Evolutionary conservation across 2,113 vertebrate genomes (phyloP).

Genomic region (Sphyrna mokarran): DNA sequence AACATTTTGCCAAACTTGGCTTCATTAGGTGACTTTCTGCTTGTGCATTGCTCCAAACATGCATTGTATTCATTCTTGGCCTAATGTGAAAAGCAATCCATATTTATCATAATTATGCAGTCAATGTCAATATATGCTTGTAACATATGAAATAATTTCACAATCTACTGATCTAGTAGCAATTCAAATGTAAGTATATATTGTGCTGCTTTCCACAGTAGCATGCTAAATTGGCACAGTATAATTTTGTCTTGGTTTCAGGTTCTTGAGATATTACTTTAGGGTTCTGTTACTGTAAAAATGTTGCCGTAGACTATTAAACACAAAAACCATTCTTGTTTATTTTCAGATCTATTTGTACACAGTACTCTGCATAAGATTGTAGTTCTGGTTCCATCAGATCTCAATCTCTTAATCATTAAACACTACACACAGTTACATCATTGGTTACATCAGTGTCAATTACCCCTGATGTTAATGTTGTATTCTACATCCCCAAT

Average conservation of each 20-base stretch:
- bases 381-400: too few species aligned
- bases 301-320: too few species aligned
- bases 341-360: too few species aligned
- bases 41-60: not conserved
- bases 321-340: too few species aligned
- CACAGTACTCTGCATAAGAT: too few species aligned
- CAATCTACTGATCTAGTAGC: not conserved
- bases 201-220: not conserved
- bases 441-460: too few species aligned
- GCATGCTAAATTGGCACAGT: not conserved
- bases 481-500: too few species aligned
- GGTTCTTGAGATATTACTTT: too few species aligned
- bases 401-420: too few species aligned
- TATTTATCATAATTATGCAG: not conserved
- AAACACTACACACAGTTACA: too few species aligned
- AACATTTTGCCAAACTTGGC: slow-evolving; percentile 41
- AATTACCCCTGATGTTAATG: too few species aligned
- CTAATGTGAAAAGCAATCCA: not conserved
- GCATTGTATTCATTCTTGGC: not conserved
- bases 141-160: not conserved
- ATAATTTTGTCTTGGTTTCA: not conserved
- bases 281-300: too few species aligned
- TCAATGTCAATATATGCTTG: not conserved
- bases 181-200: not conserved
- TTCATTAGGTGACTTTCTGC: slow-evolving; percentile 43